phyloP scores from a whole-genome alignment of 92 coral and sea anemone species.

The Pocillopora grandis region DNA sequence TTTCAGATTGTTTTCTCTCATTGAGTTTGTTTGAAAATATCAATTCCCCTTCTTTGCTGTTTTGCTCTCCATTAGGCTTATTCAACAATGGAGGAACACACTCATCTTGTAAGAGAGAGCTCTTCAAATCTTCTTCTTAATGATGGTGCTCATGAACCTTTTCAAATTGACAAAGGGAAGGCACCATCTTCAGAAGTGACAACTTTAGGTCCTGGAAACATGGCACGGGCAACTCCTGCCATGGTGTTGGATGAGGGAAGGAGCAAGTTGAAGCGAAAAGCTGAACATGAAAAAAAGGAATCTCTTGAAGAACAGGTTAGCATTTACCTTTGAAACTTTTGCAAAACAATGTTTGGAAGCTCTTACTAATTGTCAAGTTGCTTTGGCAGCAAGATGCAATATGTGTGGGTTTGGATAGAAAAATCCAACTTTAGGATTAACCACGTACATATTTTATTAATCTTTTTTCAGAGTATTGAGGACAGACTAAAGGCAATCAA shows the following conservation, averaged over 20 bases:
- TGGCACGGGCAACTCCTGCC: conserved; percentile 85
- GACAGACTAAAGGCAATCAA: conserved; percentile 63
- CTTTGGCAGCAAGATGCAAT: too few species aligned
- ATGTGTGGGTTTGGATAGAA: too few species aligned
- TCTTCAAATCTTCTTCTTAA: conserved; percentile 69
- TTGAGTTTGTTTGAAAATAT: neutral
- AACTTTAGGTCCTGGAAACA: conserved; percentile 74
- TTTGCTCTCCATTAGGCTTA: conserved; percentile 41
- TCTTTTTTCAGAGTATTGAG: conserved; percentile 65
- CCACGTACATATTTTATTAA: neutral
- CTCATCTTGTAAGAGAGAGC: conserved; percentile 76
- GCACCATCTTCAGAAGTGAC: conserved; percentile 49
- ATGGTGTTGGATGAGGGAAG: conserved; percentile 54
- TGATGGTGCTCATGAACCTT: conserved; percentile 54
- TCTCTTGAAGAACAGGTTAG: conserved; percentile 49
- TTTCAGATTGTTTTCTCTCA: neutral
- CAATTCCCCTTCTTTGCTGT: neutral
- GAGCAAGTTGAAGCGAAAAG: conserved; percentile 29
- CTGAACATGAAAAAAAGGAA: conserved; percentile 16
- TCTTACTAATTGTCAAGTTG: too few species aligned
- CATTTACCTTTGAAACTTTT: neutral
- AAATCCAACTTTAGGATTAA: too few species aligned
- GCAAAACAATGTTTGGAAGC: neutral
- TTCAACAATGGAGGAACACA: conserved; percentile 76
- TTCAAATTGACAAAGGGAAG: conserved; percentile 67